Evolutionary conservation across 2,888 invertebrate genomes (phyloP).

Genomic region (Corbicula japonica): DNA sequence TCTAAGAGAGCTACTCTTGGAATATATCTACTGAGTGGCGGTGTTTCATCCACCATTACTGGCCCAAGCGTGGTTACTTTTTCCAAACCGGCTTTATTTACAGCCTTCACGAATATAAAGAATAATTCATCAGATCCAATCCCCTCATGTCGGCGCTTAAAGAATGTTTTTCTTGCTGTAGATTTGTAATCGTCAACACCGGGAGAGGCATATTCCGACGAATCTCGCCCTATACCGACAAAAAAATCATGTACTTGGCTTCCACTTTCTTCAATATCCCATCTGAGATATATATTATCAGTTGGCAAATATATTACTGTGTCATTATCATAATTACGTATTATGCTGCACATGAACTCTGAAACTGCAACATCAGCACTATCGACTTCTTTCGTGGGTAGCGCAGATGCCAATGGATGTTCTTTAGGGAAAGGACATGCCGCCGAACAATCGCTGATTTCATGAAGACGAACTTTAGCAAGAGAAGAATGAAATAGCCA

Average conservation of each 20-base stretch:
- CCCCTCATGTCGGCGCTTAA: constrained; percentile 52
- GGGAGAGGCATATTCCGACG: constrained; percentile 32
- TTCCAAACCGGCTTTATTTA: constrained; percentile 65
- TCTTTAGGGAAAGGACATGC: not conserved
- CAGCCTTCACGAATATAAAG: constrained; percentile 58
- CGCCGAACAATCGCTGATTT: not conserved
- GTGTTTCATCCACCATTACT: constrained; percentile 55
- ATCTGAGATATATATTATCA: constrained; percentile 56
- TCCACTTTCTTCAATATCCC: constrained; percentile 57
- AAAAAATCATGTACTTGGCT: constrained; percentile 65
- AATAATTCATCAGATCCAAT: constrained; percentile 52
- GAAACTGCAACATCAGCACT: constrained; percentile 12
- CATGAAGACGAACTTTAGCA: constrained; percentile 6
- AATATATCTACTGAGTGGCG: constrained; percentile 40
- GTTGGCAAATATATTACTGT: constrained; percentile 54
- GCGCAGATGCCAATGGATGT: not conserved
- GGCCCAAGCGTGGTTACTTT: constrained; percentile 57
- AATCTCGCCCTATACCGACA: constrained; percentile 57
- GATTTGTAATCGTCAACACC: constrained; percentile 51
- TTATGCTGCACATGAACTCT: constrained; percentile 27
- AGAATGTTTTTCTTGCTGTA: constrained; percentile 42
- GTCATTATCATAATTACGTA: constrained; percentile 7
- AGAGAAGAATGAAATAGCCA: constrained; percentile 48
- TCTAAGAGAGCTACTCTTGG: constrained; percentile 23
- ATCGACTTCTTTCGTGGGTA: not conserved